phyloP scores from a whole-genome alignment of 2,113 vertebrate species.

The Nicator chloris region DNA sequence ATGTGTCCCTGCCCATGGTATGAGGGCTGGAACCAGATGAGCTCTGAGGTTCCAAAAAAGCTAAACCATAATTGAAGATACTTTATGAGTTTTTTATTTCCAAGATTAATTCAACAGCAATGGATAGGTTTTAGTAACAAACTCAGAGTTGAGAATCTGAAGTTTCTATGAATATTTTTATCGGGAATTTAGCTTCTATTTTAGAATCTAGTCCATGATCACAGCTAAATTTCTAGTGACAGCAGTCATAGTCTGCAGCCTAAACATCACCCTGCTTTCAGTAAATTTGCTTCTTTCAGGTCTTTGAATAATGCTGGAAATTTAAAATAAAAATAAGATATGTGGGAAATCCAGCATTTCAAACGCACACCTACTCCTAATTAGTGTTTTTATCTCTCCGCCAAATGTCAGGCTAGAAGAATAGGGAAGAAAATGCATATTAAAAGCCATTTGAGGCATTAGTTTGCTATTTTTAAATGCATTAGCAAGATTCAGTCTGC shows the following conservation, averaged over 20 bases:
- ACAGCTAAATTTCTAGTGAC: background rate
- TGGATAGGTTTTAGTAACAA: background rate
- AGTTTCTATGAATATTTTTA: background rate
- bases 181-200: background rate
- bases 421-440: background rate
- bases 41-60: background rate
- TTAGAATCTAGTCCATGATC: background rate
- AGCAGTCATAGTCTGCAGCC: background rate
- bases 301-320: background rate
- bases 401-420: background rate
- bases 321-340: background rate
- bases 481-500: background rate
- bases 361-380: background rate
- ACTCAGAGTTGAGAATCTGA: background rate
- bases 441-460: background rate
- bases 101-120: background rate
- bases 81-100: background rate
- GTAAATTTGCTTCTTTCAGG: background rate
- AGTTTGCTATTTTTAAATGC: background rate
- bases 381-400: background rate
- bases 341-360: background rate
- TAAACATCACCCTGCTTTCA: background rate
- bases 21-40: background rate
- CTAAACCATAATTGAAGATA: background rate
- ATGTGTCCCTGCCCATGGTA: background rate